Conservation (phyloP, 2,113 vertebrate genomes). For the Melanostigma gelatinosum region DNA sequence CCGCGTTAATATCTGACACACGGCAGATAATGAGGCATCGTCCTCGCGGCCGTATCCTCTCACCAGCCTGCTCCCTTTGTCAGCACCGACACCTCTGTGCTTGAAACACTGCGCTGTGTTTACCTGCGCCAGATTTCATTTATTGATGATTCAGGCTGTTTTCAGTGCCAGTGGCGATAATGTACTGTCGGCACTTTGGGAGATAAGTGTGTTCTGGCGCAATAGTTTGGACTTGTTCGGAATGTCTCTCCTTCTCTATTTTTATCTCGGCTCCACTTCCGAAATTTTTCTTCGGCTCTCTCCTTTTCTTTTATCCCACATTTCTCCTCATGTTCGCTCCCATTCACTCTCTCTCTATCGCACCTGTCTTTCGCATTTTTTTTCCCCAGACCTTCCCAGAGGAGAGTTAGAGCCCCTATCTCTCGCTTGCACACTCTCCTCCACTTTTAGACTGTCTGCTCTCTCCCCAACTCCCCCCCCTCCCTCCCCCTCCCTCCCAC, state of each 20-base stretch:
- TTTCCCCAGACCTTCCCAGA: constrained; percentile 41
- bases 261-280: constrained; percentile 54
- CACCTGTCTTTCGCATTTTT: constrained; percentile 53
- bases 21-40: constrained; percentile 63
- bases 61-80: constrained; percentile 32
- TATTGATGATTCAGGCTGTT: constrained; percentile 70
- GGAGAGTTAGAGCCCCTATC: constrained; percentile 68
- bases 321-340: constrained; percentile 45
- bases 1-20: constrained; percentile 61
- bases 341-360: constrained; percentile 59
- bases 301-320: constrained; percentile 47
- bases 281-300: constrained; percentile 23
- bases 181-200: constrained; percentile 70
- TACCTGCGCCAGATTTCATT: constrained; percentile 59
- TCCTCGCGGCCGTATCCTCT: constrained; percentile 20
- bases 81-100: constrained; percentile 31
- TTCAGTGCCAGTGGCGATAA: constrained; percentile 63
- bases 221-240: constrained; percentile 63
- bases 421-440: constrained; percentile 68
- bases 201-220: constrained; percentile 67
- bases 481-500: not conserved
- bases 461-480: constrained; percentile 8
- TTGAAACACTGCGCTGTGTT: constrained; percentile 49
- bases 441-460: constrained; percentile 53
- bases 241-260: constrained; percentile 58